These are phyloP conservation scores for Deilephila porcellus DNA, from an alignment of 2,888 invertebrate genomes.

Conservation along the genomic window DNA sequence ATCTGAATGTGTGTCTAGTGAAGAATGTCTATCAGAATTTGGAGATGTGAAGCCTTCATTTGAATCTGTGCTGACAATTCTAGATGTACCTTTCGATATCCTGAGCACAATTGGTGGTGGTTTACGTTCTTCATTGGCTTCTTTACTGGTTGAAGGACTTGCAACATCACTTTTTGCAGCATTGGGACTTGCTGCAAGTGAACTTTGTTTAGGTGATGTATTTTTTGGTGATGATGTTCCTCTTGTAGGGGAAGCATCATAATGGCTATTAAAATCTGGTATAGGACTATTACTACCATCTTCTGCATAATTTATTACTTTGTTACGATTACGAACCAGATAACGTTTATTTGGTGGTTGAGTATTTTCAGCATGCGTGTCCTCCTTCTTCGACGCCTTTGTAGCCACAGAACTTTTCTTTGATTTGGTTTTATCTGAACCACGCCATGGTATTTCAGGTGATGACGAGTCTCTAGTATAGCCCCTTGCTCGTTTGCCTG, in stretches of 20 bases:
- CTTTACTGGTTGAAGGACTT: slow-evolving; percentile 80
- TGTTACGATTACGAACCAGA: slow-evolving; percentile 83
- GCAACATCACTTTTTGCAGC: slow-evolving; percentile 69
- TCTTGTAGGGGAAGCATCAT: slow-evolving; percentile 60
- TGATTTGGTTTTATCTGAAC: slow-evolving; percentile 73
- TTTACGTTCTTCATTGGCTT: slow-evolving; percentile 76
- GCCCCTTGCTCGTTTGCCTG: slow-evolving; percentile 61
- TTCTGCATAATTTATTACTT: slow-evolving; percentile 87
- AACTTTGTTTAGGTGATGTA: slow-evolving; percentile 77
- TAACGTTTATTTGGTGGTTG: slow-evolving; percentile 82
- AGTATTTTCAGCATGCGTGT: slow-evolving; percentile 64
- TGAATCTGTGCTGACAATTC: slow-evolving; percentile 87
- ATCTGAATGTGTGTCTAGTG: slow-evolving; percentile 77
- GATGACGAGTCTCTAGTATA: slow-evolving; percentile 79
- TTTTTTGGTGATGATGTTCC: slow-evolving; percentile 62
- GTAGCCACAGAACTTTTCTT: slow-evolving; percentile 73
- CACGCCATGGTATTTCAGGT: slow-evolving; percentile 76
- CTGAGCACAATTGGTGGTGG: slow-evolving; percentile 94
- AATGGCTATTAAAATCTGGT: slow-evolving; percentile 70
- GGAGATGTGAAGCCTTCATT: slow-evolving; percentile 86
- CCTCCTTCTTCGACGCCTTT: slow-evolving; percentile 78
- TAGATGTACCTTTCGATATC: slow-evolving; percentile 91
- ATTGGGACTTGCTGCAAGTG: slow-evolving; percentile 70
- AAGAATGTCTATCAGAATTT: slow-evolving; percentile 80
- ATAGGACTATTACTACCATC: slow-evolving; percentile 84